Base-by-base conservation (phyloP, 2,888 invertebrate species). In the Tetragnatha montana region DNA sequence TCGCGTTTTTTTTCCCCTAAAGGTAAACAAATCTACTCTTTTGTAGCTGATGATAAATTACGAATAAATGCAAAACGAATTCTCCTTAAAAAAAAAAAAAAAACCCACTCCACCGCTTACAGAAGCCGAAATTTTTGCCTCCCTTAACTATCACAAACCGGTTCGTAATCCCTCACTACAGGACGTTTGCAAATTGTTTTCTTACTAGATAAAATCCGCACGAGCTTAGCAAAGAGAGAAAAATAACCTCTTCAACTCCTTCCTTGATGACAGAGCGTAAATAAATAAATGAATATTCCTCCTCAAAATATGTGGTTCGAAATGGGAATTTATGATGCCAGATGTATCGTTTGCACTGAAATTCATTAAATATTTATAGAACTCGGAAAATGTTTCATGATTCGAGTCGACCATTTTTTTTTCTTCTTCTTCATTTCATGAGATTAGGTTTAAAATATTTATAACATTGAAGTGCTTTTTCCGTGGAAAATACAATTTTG, bases 211-310 rank as follows among this genome's bases (percentile, higher is more conserved):
- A 35, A 35, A 35, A 35, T 60, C 60, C 12, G 12, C 60, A 60
- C 60, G 35, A 35, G 60, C 6, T 8, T 12, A 3, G 14, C 60
- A 60, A 60, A 60, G 10, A 60, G 12, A 4, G 17, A 10, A 4
- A 17, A 81, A 49, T 70, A 47, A 14, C 35, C n/a, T n/a, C n/a
- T n/a, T 35, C 35, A 35, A 35, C 2, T 35, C 35, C 35, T 69
- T 70, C 49, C 6, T 47, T 70, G 81, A 81, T 70, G 35, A 70
- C 19, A 21, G 35, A 35, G 22, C 35, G 14, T 79, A 69, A 81
- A 70, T 70, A 81, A 81, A 81, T 49, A 81, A 81, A 49, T 70
- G 68, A 79, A 22, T 14, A 81, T 81, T 81, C 49, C 6, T 69
- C 71, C 10, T 69, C 19, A 4, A 14, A 71, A 81, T 69, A 70